Base-by-base conservation (phyloP, 2,888 invertebrate genomes). In the Heliconius erato region DNA sequence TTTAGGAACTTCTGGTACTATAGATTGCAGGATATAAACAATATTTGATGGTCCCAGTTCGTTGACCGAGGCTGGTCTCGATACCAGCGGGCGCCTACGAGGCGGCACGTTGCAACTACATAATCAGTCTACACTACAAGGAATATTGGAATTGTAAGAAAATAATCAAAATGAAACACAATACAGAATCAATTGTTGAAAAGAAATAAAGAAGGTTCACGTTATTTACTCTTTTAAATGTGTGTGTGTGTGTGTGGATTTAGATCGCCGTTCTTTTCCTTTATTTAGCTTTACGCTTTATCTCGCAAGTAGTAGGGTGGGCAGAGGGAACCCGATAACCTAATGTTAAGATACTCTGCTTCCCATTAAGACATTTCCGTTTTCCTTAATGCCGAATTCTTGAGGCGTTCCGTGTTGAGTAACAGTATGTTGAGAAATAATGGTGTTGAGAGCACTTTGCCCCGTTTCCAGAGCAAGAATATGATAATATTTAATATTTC, bases 51-150 rank as follows among this genome's bases (percentile, higher is more conserved):
- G 71, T 80, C 54, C 32, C 35, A 69, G 84, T 78, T 78, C 84
- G 68, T 76, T 82, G 84, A 83, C 79, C 83, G 77, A 67, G 72
- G 79, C 49, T 78, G 80, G 71, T 40, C 74, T 82, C 82, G 63
- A 67, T 84, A 77, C 69, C 80, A 71, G 23, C 49, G 74, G 84
- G 84, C 84, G 84, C 84, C 84, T 74, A 16, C 32, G 5, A 69
- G 84, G 28, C 84, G 84, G 79, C 76, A 82, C 79, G 80, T 79
- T 84, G 83, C 82, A 82, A 74, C 81, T 54, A 77, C 59, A 32
- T 63, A 76, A 77, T 69, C 67, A 63, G 40, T 81, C 76, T 69
- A 81, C 26, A 79, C 26, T 79, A 78, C 44, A 65, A 67, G 44
- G 44, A 14, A 28, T 78, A 78, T 44, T 78, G 78, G 28, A 67